A percentile compares a stretch with the other conserved stretches of the same genome.
These are phyloP conservation scores for Python bivittatus DNA, from an alignment of 2,113 vertebrate genomes.

Conservation along the genomic window DNA sequence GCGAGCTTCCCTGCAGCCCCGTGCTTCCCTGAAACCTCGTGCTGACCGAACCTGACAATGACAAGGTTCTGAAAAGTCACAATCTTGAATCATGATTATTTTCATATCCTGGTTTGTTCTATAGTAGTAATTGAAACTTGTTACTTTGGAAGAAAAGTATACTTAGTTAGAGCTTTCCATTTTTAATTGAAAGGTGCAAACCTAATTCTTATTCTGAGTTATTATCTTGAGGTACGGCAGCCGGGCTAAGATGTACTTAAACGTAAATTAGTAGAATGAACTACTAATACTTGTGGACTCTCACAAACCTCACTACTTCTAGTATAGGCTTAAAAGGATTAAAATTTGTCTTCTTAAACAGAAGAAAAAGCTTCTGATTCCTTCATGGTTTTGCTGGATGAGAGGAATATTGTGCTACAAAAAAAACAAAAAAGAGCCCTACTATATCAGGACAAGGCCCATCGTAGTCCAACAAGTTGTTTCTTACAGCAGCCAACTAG, in stretches of 20 bases:
- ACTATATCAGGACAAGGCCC: neutral
- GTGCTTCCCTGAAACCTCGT: too few species aligned
- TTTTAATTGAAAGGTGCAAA: neutral
- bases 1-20: too few species aligned
- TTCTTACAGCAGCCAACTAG: neutral
- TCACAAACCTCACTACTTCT: neutral
- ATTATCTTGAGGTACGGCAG: neutral
- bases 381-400: neutral
- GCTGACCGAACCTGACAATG: too few species aligned
- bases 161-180: neutral
- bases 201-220: neutral
- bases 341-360: neutral
- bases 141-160: neutral
- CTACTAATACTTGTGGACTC: neutral
- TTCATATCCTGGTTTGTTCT: neutral
- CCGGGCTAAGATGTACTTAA: neutral
- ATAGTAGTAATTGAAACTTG: neutral
- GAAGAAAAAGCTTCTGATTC: neutral
- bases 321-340: neutral
- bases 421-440: neutral
- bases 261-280: neutral
- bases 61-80: neutral
- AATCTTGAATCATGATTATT: neutral
- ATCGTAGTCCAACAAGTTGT: neutral
- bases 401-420: neutral